Conservation (phyloP, 2,113 vertebrate species). For the Noctilio leporinus region DNA sequence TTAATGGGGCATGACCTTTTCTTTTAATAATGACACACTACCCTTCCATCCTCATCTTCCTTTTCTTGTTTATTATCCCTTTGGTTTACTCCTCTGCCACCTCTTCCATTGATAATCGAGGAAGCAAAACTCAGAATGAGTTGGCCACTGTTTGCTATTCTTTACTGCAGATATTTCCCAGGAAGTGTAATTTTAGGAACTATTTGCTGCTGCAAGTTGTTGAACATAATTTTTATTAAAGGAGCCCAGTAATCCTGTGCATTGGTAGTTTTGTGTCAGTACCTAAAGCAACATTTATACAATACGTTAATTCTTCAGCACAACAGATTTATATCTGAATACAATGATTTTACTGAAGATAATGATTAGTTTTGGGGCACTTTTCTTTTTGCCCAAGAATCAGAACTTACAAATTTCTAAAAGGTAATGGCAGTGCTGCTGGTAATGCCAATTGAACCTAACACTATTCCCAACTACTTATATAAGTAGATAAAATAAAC, state of each 20-base stretch:
- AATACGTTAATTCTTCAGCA: not conserved
- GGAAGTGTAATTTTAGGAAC: not conserved
- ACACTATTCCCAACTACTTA: not conserved
- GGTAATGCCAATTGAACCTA: not conserved
- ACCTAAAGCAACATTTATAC: not conserved
- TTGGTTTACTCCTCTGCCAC: not conserved
- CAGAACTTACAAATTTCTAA: slow-evolving; percentile 23
- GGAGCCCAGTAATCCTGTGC: not conserved
- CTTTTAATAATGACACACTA: not conserved
- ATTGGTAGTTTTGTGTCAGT: not conserved
- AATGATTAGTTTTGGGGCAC: not conserved
- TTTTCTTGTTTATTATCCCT: not conserved
- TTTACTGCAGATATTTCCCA: not conserved
- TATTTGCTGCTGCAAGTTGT: not conserved
- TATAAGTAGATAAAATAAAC: not conserved
- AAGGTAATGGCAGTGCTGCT: not conserved
- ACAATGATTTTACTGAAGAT: not conserved
- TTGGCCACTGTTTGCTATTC: not conserved
- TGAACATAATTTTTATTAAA: not conserved
- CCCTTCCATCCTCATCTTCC: not conserved
- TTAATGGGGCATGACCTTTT: not conserved
- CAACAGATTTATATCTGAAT: not conserved
- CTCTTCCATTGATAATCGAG: not conserved
- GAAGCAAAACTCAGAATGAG: not conserved
- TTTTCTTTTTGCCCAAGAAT: slow-evolving; percentile 2